Evolutionary conservation across 2,797 vertebrate species (phyloP).

Genomic region (Hoplostethus atlanticus): DNA sequence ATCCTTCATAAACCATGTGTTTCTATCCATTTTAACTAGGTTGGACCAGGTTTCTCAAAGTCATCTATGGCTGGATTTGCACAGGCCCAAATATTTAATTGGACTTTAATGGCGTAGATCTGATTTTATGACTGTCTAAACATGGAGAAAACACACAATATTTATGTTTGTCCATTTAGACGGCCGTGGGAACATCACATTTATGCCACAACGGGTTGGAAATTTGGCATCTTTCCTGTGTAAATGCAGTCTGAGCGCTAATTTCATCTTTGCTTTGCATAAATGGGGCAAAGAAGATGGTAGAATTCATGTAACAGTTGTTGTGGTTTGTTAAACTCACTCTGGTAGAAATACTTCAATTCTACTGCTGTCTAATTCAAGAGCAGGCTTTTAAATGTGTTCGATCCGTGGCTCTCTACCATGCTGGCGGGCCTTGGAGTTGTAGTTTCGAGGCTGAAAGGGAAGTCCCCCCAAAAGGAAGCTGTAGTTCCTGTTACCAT

Average conservation of each 20-base stretch:
- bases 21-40: slow-evolving; percentile 43
- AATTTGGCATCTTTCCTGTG: no score
- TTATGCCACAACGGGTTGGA: not conserved
- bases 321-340: no score
- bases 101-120: not conserved
- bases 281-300: no score
- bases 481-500: not conserved
- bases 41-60: slow-evolving; percentile 8
- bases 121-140: slow-evolving; percentile 42
- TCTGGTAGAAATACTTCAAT: no score
- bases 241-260: no score
- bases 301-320: no score
- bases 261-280: no score
- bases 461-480: not conserved
- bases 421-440: no score
- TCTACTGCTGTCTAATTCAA: no score
- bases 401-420: no score
- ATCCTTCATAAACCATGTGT: slow-evolving; percentile 44
- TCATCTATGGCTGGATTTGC: slow-evolving; percentile 4
- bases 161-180: not conserved
- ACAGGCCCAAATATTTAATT: slow-evolving; percentile 27
- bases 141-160: not conserved
- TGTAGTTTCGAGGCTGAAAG: no score
- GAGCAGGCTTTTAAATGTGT: no score
- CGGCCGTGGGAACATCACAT: not conserved